Conservation (phyloP, 1,140 invertebrate genomes). For the Drosophila lacertosa region DNA sequence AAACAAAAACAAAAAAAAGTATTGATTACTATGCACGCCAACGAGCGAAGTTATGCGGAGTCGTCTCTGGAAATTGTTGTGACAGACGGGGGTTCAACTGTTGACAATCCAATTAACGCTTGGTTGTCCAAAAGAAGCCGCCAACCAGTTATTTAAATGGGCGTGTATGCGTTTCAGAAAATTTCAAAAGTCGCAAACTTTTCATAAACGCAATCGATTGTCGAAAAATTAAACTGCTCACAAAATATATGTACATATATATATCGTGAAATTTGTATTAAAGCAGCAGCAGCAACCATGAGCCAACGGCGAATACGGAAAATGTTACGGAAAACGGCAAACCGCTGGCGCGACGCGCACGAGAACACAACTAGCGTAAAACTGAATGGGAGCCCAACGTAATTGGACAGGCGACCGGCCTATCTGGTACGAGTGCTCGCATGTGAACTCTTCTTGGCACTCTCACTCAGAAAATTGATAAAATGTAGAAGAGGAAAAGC, state of each 20-base stretch:
- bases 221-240: not conserved
- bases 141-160: constrained; percentile 24
- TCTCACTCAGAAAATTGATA: constrained; percentile 58
- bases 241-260: not conserved
- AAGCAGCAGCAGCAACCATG: constrained; percentile 12
- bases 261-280: constrained; percentile 13
- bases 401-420: constrained; percentile 25
- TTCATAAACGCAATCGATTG: not conserved
- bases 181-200: not conserved
- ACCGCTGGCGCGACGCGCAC: constrained; percentile 54
- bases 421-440: constrained; percentile 31
- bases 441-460: constrained; percentile 15
- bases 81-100: constrained; percentile 51
- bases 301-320: constrained; percentile 30
- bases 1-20: constrained; percentile 55
- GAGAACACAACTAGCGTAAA: constrained; percentile 72
- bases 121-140: constrained; percentile 37
- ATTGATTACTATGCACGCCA: constrained; percentile 65
- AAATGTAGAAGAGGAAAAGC: constrained; percentile 12
- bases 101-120: constrained; percentile 76
- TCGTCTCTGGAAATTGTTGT: constrained; percentile 50
- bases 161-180: constrained; percentile 22
- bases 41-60: constrained; percentile 74
- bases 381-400: constrained; percentile 51
- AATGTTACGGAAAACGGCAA: constrained; percentile 42